Evolutionary conservation across 2,797 vertebrate genomes (phyloP), one percentile per base, ranked within the genome.

Genomic region (Oceanodroma leucorhoa): DNA sequence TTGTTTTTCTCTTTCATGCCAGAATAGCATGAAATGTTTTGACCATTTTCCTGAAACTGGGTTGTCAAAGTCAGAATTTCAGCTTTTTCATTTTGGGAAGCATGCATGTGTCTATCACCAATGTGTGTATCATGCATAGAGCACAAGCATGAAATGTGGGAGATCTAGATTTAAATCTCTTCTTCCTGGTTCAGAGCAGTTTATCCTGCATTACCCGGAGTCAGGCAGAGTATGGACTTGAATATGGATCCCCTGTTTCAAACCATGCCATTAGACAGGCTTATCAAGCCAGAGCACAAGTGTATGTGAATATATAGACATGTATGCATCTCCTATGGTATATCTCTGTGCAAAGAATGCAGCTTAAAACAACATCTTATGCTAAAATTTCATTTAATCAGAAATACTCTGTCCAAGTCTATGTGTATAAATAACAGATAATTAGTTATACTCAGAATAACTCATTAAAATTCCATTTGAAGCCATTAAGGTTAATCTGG

Each of bases 401-500:
- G 66, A 61, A 83, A 50, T 43, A 14, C 4, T 66, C 75, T 65
- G 19, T 41, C 65, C 10, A 11, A 50, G 26, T 77, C 34, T 71
- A 2, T 61, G 32, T 5, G 1, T 66, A 71, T 94, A 82, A 86
- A 89, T 57, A 94, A 66, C 40, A 58, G 85, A 80, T 87, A 91
- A 93, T 69, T 65, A n/a, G 21, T 93, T 87, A 65, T 40, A 38
- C 36, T 71, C 34, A 65, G 62, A 82, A 48, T 62, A 83, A 73
- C 55, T 96, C 58, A 60, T 90, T 89, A 84, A 81, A 91, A 55
- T 80, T 58, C 76, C 65, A 82, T 84, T 89, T 69, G 62, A 79
- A 87, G 64, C 34, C 67, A 85, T 86, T 95, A 83, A 62, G 55
- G 73, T 54, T 95, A 86, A 86, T 90, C 60, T 86, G 75, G 64